A percentile compares a stretch with the other conserved stretches of the same genome.
Conservation (phyloP, 2,888 invertebrate genomes). For the Apamea sordens region DNA sequence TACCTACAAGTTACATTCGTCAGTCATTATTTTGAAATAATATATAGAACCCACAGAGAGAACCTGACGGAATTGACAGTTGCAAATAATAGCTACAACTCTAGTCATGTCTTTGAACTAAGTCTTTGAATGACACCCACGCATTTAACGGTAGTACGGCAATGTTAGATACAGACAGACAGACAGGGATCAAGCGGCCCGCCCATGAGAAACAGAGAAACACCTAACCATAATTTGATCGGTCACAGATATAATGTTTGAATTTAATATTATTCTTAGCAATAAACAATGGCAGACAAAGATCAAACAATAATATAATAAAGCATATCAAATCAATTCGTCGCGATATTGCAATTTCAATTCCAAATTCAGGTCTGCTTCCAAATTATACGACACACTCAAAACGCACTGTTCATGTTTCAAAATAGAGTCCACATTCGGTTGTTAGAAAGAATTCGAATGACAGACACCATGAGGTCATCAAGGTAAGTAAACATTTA, state of each 20-base stretch:
- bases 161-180: background rate
- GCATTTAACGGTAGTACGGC: slow-evolving; percentile 24
- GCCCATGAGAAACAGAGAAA: background rate
- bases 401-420: background rate
- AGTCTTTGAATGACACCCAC: slow-evolving; percentile 43
- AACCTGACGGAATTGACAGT: slow-evolving; percentile 8
- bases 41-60: background rate
- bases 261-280: background rate
- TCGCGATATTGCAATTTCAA: slow-evolving; percentile 29
- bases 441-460: slow-evolving; percentile 25
- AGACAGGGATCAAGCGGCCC: background rate
- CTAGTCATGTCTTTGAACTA: background rate
- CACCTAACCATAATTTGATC: background rate
- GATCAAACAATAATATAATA: slow-evolving; percentile 29
- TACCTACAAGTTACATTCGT: background rate
- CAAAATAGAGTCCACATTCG: slow-evolving; percentile 32
- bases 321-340: slow-evolving; percentile 50
- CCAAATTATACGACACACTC: slow-evolving; percentile 12
- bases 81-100: slow-evolving; percentile 5
- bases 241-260: background rate
- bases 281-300: slow-evolving; percentile 21
- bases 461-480: slow-evolving; percentile 75
- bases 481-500: slow-evolving; percentile 69
- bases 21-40: background rate
- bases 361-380: slow-evolving; percentile 44